Conservation (phyloP, 1,140 invertebrate species). For the Atta colombica region DNA sequence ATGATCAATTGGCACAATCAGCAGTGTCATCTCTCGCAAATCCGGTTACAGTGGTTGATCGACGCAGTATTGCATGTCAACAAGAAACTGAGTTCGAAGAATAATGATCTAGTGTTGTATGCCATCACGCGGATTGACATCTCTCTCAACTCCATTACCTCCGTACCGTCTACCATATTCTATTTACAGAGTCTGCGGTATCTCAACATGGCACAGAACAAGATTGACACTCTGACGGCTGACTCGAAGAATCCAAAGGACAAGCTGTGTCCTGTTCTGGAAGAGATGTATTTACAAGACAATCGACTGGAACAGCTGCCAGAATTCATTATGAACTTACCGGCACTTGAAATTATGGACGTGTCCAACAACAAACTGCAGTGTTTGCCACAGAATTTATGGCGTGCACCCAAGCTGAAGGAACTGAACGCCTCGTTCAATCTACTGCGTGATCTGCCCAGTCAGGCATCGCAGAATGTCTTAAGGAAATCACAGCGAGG, state of each 20-base stretch:
- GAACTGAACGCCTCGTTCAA: conserved; percentile 98
- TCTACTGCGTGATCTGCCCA: conserved; percentile 93
- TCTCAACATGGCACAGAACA: conserved; percentile 95
- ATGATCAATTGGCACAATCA: conserved; percentile 98
- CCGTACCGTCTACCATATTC: conserved; percentile 94
- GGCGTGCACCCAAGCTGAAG: conserved; percentile 95
- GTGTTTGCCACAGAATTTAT: conserved; percentile 94
- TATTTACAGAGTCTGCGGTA: conserved; percentile 90
- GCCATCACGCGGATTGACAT: conserved; percentile 98
- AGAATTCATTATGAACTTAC: conserved; percentile 93
- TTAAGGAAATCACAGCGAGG: conserved; percentile 74
- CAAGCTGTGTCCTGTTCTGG: conserved; percentile 91
- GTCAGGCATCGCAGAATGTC: conserved; percentile 83
- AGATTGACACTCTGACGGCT: conserved; percentile 83
- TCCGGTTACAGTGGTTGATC: conserved; percentile 93
- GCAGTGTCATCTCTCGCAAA: conserved; percentile 89
- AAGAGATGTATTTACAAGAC: conserved; percentile 96
- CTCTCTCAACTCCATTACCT: conserved; percentile 95
- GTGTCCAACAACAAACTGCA: conserved; percentile 98
- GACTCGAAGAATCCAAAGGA: conserved; percentile 87
- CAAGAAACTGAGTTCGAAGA: conserved; percentile 92
- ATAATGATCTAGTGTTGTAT: conserved; percentile 91
- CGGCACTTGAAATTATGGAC: conserved; percentile 93
- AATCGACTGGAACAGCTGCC: conserved; percentile 94
- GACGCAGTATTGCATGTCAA: conserved; percentile 95